Evolutionary conservation across 2,888 invertebrate genomes (phyloP), one percentile per base, ranked within the genome.

Genomic region (Tetranychus truncatus): DNA sequence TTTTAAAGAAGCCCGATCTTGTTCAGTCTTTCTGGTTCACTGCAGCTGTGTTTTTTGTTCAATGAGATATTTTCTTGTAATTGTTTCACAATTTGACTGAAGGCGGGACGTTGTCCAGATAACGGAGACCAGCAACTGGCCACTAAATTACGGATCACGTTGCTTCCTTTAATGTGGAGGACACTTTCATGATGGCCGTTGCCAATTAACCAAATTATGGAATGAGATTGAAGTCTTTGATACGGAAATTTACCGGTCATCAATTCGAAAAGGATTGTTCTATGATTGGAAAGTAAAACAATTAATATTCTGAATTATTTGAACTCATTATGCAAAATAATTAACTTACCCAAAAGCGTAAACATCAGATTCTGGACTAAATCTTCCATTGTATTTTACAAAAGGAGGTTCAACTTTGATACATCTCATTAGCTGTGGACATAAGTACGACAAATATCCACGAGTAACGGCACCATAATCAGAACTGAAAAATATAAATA

Each of bases 11-110:
- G 77, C 11, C 79, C 80, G 15, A 78, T 73, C 55, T 77, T 77
- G 77, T 81, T 78, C 44, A 82, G 78, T 45, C 79, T 78, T 73
- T 82, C 82, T 6, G 83, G 82, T 55, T 82, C 81, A 2, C 82
- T 83, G 6, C 81, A 81, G 75, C 83, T 83, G 79, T 82, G 82
- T 15, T 81, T 79, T 76, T 81, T 82, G 78, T 82, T 81, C 66
- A 82, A 80, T 15, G 78, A 77, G 18, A 77, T 81, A 74, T 81
- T 81, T 76, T 81, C 79, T 74, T 81, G 81, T 20, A 83, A 78
- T 73, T 81, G 80, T 75, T 80, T 80, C 76, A 80, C 80, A 71
- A 83, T 81, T 46, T 81, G 80, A n/a, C 78, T 76, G 77, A 82
- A 81, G 66, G 80, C 79, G 1, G 82, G 82, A 74, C 83, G 77